A percentile compares a stretch with the other conserved stretches of the same genome.
These are phyloP conservation scores for Cataglyphis altisquamis DNA, from an alignment of 2,888 invertebrate species.

Conservation along the genomic window DNA sequence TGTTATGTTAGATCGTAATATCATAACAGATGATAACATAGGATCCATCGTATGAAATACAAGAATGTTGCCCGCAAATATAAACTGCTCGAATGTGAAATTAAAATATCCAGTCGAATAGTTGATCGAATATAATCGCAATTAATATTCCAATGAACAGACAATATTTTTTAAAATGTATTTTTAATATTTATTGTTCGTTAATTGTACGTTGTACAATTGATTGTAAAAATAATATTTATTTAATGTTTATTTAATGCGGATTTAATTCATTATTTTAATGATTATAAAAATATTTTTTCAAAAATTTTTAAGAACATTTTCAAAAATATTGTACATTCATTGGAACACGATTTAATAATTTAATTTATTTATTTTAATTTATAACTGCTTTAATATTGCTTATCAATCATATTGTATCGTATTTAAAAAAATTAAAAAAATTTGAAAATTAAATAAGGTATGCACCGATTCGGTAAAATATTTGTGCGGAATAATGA, in stretches of 20 bases:
- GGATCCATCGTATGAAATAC: neutral
- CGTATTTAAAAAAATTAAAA: neutral
- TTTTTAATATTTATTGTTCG: no score
- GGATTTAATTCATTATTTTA: no score
- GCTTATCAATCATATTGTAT: neutral
- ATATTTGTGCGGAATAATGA: neutral
- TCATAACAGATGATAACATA: neutral
- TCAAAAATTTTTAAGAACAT: no score
- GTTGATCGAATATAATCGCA: neutral
- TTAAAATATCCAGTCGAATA: neutral
- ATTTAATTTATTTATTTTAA: neutral
- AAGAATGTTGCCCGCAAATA: neutral
- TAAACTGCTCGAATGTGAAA: no score
- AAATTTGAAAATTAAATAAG: neutral
- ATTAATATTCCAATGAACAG: no score
- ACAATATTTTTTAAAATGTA: no score
- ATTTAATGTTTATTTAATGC: no score
- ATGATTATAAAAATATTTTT: no score
- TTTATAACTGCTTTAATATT: neutral
- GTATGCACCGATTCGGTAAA: neutral
- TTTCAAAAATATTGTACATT: no score
- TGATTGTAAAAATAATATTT: no score
- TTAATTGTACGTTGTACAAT: no score
- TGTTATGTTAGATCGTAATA: slow-evolving; percentile 8
- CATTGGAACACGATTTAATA: no score